Evolutionary conservation across 1,140 invertebrate genomes (phyloP).

Genomic region (Drosophila parvula): DNA sequence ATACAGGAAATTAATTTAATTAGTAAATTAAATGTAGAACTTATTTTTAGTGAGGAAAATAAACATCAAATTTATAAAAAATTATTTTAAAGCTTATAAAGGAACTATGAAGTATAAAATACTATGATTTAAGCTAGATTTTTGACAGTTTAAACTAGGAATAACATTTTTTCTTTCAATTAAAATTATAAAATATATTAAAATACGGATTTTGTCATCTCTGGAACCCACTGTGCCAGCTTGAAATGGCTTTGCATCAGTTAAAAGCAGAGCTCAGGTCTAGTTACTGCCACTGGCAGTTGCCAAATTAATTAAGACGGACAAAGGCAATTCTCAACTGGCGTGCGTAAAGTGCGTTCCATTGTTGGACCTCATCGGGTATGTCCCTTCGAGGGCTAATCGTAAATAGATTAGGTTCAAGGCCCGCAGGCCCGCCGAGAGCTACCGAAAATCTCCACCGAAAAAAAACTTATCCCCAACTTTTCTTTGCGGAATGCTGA

Average conservation of each 20-base stretch:
- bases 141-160: background rate
- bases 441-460: too few relatives aligned
- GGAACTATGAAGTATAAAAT: too few relatives aligned
- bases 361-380: constrained; percentile 20
- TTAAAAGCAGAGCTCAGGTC: constrained; percentile 24
- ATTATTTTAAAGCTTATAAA: background rate
- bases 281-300: constrained; percentile 34
- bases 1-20: too few relatives aligned
- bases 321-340: constrained; percentile 70
- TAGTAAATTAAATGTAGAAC: too few relatives aligned
- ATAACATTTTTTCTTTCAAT: too few relatives aligned
- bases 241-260: constrained; percentile 28
- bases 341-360: constrained; percentile 54
- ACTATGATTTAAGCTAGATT: too few relatives aligned
- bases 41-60: too few relatives aligned
- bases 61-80: background rate
- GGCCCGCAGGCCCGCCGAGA: background rate
- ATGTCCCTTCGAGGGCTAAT: constrained; percentile 26
- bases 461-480: constrained; percentile 9
- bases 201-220: fast-evolving
- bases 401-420: constrained; percentile 43
- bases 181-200: background rate
- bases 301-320: constrained; percentile 77
- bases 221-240: constrained; percentile 31
- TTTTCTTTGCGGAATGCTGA: constrained; percentile 31